phyloP scores from a whole-genome alignment of 2,888 invertebrate species.

The Halocaridina rubra region DNA sequence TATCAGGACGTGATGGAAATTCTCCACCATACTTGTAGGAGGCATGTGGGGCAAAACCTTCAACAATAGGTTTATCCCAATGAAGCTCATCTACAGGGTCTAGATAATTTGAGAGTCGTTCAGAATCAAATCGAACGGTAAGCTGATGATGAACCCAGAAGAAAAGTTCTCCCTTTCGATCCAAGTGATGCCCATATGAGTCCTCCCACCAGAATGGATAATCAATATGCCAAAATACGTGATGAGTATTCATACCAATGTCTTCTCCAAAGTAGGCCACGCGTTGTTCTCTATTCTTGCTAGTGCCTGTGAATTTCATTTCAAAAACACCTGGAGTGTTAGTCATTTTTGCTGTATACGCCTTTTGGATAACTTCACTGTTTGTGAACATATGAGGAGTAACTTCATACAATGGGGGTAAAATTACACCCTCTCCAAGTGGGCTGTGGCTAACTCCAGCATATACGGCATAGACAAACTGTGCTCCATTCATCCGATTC shows the following conservation, averaged over 20 bases:
- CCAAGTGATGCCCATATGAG: conserved; percentile 51
- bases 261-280: conserved; percentile 80
- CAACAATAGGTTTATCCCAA: conserved; percentile 65
- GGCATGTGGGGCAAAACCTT: conserved; percentile 74
- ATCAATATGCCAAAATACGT: conserved; percentile 68
- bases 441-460: conserved; percentile 72
- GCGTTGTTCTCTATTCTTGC: conserved; percentile 72
- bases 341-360: conserved; percentile 65
- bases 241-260: conserved; percentile 76
- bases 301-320: conserved; percentile 66
- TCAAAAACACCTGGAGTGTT: conserved; percentile 64
- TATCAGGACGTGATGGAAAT: conserved; percentile 66
- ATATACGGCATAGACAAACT: conserved; percentile 76
- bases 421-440: conserved; percentile 70
- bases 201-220: conserved; percentile 60
- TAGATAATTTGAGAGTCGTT: conserved; percentile 65
- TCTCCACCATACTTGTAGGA: conserved; percentile 75
- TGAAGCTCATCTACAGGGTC: conserved; percentile 64
- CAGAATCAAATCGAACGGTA: conserved; percentile 73
- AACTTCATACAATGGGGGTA: conserved; percentile 78
- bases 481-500: conserved; percentile 74
- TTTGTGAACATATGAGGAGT: conserved; percentile 76
- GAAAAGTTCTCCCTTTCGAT: conserved; percentile 67
- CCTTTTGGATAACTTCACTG: conserved; percentile 73
- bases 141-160: conserved; percentile 66